Percentiles rank a stretch among this genome's conserved stretches.
phyloP scores from a whole-genome alignment of 2,797 vertebrate species.

The Protonibea diacanthus region DNA sequence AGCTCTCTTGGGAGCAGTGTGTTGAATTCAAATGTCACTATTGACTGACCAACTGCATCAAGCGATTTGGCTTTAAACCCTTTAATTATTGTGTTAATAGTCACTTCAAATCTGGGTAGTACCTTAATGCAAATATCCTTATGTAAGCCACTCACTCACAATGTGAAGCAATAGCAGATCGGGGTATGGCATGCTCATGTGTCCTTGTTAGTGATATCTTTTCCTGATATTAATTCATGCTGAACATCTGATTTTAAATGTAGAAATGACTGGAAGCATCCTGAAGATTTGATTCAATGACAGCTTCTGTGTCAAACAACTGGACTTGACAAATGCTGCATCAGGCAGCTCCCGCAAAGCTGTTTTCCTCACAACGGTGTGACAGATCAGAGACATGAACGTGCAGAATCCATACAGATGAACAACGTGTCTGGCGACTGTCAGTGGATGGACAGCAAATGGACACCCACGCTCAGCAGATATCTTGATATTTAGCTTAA shows the following conservation, averaged over 20 bases:
- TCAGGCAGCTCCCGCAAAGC: constrained; percentile 28
- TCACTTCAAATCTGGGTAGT: neutral
- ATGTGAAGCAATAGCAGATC: neutral
- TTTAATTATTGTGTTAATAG: constrained; percentile 20
- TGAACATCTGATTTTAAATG: constrained; percentile 17
- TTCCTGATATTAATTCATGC: neutral
- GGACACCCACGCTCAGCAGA: constrained; percentile 25
- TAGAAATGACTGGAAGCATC: constrained; percentile 5
- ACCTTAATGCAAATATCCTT: constrained; percentile 18
- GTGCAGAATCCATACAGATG: constrained; percentile 40
- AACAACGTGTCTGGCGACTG: constrained; percentile 20
- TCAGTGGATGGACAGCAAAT: constrained; percentile 4
- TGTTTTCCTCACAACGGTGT: constrained; percentile 35
- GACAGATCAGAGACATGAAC: constrained; percentile 45
- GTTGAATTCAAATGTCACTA: constrained; percentile 53
- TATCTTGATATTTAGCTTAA: constrained; percentile 18
- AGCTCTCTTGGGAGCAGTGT: constrained; percentile 36
- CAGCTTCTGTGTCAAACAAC: constrained; percentile 40
- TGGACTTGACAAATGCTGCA: constrained; percentile 46
- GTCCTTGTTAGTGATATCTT: neutral
- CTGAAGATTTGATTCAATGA: constrained; percentile 21
- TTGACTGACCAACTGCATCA: constrained; percentile 45
- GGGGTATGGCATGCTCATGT: neutral
- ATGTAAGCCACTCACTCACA: constrained; percentile 5
- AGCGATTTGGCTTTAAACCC: constrained; percentile 38